phyloP scores from a whole-genome alignment of 1,140 invertebrate species.

The Ctenoplectra terminalis region DNA sequence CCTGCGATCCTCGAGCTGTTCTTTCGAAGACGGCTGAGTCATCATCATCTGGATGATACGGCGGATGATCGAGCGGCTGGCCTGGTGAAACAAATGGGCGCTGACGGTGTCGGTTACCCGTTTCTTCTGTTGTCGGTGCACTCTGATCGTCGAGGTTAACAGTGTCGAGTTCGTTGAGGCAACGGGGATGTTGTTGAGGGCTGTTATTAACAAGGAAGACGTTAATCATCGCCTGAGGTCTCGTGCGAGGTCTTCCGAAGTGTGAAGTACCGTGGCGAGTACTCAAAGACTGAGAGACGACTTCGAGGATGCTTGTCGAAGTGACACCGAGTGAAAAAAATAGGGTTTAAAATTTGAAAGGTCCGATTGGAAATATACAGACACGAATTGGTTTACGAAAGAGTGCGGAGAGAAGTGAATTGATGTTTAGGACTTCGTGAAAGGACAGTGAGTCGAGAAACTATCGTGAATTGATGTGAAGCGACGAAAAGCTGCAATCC shows the following conservation, averaged over 20 bases:
- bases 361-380: background rate
- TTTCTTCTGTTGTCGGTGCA: too few relatives aligned
- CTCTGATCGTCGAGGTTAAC: background rate
- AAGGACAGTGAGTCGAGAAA: background rate
- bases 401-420: background rate
- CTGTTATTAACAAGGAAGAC: background rate
- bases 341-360: too few relatives aligned
- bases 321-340: background rate
- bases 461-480: too few relatives aligned
- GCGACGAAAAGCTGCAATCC: background rate
- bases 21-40: constrained; percentile 72
- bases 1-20: constrained; percentile 70
- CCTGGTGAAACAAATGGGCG: constrained; percentile 76
- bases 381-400: too few relatives aligned
- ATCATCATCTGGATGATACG: constrained; percentile 77
- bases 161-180: background rate
- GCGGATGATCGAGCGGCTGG: constrained; percentile 73
- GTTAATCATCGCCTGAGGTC: background rate
- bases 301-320: background rate
- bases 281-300: constrained; percentile 11
- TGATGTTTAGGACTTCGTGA: background rate
- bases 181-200: background rate
- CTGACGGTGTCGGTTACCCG: constrained; percentile 76
- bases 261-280: background rate
- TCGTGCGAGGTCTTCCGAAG: background rate